Evolutionary conservation across 2,113 vertebrate species (phyloP), one percentile per base, ranked within the genome.

Genomic region (Monopterus albus): DNA sequence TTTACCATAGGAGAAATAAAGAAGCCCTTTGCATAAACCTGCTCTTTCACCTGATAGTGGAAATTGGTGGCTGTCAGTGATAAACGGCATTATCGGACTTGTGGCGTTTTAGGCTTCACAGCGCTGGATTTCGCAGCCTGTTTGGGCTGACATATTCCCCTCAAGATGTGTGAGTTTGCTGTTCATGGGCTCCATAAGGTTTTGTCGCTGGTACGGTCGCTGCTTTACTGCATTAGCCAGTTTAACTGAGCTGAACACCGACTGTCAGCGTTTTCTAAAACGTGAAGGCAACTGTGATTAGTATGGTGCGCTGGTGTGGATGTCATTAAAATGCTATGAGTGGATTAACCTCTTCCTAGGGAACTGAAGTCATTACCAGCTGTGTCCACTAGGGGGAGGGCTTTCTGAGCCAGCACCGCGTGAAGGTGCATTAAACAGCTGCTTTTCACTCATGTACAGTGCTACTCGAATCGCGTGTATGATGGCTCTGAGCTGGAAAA

Each of bases 291-390:
- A 47, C 52, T 57, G 61, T 77, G 62, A 63, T 81, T 59, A 78
- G 57, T 55, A 45, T 47, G 78, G 62, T 71, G 72, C 53, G 63
- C 67, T 33, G 80, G 70, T 68, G 78, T 57, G n/a, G 79, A 71
- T 79, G 75, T 71, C 84, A 73, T 83, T 85, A 75, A 79, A 80
- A 80, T 60, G 83, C 85, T 64, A 26, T 73, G 72, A 86, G 82
- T 71, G 79, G 77, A 81, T 80, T 73, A 70, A 81, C 82, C 75
- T 84, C 70, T 75, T 85, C 70, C 18, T 68, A 8, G 42, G 45
- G 72, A 77, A 75, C 63, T 57, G 63, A 26, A 1, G 74, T 7
- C 29, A 2, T 35, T 61, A 17, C 62, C 46, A 3, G 0, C 9
- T 25, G 0, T 55, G 65, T 33, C 88, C 90, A 81, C 63, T 72